Evolutionary conservation across 1,140 invertebrate genomes (phyloP).

Genomic region (Drosophila pseudoobscura): DNA sequence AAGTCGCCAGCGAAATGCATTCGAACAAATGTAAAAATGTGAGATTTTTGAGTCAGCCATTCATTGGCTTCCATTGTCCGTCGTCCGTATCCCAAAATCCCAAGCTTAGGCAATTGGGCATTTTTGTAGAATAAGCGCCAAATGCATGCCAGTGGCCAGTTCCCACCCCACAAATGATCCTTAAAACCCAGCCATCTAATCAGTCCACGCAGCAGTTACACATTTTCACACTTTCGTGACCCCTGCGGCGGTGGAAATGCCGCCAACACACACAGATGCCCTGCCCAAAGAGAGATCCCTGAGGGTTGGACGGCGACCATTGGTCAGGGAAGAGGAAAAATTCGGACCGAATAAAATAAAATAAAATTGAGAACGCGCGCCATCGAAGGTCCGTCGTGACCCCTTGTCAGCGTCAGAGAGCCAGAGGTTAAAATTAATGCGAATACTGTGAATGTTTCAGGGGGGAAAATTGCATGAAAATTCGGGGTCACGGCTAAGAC

Average conservation of each 20-base stretch:
- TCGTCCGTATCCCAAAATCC: constrained; percentile 47
- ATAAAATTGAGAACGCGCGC: constrained; percentile 57
- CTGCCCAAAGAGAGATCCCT: background rate
- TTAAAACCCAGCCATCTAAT: constrained; percentile 55
- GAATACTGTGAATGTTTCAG: constrained; percentile 71
- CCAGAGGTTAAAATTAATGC: constrained; percentile 78
- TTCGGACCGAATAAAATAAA: constrained; percentile 25
- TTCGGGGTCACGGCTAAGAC: constrained; percentile 78
- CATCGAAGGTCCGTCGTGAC: constrained; percentile 45
- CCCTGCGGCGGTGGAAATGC: constrained; percentile 61
- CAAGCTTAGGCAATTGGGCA: constrained; percentile 72
- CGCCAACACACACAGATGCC: constrained; percentile 35
- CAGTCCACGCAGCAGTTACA: constrained; percentile 49
- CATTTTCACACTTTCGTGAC: constrained; percentile 80
- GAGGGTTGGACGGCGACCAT: constrained; percentile 49
- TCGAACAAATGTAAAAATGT: constrained; percentile 57
- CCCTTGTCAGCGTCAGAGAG: constrained; percentile 65
- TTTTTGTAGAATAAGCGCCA: constrained; percentile 64
- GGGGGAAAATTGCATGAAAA: constrained; percentile 66
- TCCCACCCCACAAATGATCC: constrained; percentile 43
- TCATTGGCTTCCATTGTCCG: constrained; percentile 30
- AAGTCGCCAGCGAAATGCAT: constrained; percentile 67
- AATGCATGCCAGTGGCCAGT: constrained; percentile 23
- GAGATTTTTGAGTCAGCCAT: constrained; percentile 37
- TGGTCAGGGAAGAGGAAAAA: constrained; percentile 28